Percentiles rank a stretch among this genome's conserved stretches.
Evolutionary conservation across 2,113 vertebrate genomes (phyloP).

Genomic region (Heloderma charlesbogerti): DNA sequence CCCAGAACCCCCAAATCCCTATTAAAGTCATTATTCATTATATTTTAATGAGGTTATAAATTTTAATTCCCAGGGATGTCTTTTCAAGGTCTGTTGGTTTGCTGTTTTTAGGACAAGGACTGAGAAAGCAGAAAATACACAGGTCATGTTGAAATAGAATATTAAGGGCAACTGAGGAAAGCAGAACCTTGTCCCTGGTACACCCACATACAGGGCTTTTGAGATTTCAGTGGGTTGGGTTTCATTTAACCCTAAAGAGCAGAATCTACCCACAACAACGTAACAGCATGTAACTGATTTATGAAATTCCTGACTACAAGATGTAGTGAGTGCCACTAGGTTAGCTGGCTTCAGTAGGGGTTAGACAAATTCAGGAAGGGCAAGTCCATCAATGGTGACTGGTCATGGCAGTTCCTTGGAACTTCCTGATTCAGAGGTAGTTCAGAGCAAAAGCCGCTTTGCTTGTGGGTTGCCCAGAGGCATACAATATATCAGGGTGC

Average conservation of each 20-base stretch:
- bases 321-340: background rate
- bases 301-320: background rate
- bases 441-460: background rate
- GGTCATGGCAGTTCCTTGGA: background rate
- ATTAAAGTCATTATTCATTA: background rate
- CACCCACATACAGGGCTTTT: background rate
- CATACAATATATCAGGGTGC: too few species aligned
- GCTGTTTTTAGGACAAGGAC: background rate
- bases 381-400: background rate
- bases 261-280: background rate
- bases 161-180: background rate
- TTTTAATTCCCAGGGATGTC: background rate
- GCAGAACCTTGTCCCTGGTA: background rate
- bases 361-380: background rate
- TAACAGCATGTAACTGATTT: background rate
- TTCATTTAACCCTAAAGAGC: background rate
- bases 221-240: background rate
- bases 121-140: background rate
- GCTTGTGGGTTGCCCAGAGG: background rate
- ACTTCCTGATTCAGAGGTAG: background rate
- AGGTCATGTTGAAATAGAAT: background rate
- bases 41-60: conserved; percentile 11
- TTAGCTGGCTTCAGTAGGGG: background rate
- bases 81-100: background rate
- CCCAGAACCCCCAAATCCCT: background rate